These are phyloP conservation scores for Plebejus melissa DNA, from an alignment of 2,888 invertebrate species.

Conservation along the genomic window DNA sequence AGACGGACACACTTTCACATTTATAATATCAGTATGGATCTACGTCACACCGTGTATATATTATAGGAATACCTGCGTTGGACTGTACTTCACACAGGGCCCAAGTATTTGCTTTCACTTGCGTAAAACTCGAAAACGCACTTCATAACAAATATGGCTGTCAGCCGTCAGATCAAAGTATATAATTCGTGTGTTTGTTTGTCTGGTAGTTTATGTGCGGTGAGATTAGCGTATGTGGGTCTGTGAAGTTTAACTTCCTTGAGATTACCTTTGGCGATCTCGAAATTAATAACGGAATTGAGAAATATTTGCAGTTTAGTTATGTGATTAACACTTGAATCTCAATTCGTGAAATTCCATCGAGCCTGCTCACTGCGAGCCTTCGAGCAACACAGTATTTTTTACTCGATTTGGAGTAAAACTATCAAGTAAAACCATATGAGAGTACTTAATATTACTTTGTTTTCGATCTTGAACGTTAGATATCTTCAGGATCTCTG, in stretches of 20 bases:
- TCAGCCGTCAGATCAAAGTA: constrained; percentile 26
- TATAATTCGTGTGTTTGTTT: constrained; percentile 18
- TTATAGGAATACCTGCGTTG: background rate
- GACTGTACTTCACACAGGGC: constrained; percentile 16
- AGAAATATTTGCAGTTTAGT: background rate
- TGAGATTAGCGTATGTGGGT: constrained; percentile 15
- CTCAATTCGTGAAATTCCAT: too few relatives aligned
- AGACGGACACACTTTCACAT: too few relatives aligned
- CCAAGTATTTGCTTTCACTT: constrained; percentile 26
- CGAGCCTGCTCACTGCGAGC: too few relatives aligned
- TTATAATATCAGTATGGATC: background rate
- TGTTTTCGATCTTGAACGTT: background rate
- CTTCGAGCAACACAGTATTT: too few relatives aligned
- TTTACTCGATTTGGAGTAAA: too few relatives aligned
- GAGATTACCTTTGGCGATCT: background rate
- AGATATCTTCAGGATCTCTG: background rate
- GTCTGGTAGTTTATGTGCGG: constrained; percentile 23
- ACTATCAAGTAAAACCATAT: too few relatives aligned
- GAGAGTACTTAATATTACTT: too few relatives aligned
- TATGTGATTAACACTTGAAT: background rate
- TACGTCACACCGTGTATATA: background rate
- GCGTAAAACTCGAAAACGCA: constrained; percentile 25
- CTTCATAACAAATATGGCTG: constrained; percentile 24
- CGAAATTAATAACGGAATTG: background rate
- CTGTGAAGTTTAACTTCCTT: constrained; percentile 21